Evolutionary conservation across 1,140 invertebrate species (phyloP).

Genomic region (Pseudomyrmex cubaensis): DNA sequence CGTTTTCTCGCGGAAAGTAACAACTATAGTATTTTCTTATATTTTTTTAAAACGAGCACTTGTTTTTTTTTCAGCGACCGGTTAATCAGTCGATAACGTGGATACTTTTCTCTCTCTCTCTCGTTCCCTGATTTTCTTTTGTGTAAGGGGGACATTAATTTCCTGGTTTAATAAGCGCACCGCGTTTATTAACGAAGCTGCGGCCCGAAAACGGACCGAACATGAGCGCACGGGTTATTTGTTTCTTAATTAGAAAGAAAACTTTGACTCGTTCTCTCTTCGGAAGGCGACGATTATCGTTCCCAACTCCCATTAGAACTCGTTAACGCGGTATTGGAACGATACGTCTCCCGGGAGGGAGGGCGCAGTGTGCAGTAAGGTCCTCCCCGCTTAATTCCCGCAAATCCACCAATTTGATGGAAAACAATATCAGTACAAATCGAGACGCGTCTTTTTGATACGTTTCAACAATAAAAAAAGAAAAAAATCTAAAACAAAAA

Average conservation of each 20-base stretch:
- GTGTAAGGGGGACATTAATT: slow-evolving; percentile 79
- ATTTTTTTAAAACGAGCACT: no score
- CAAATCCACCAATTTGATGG: slow-evolving; percentile 45
- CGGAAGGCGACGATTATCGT: slow-evolving; percentile 81
- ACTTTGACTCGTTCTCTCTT: slow-evolving; percentile 77
- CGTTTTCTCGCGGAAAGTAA: no score
- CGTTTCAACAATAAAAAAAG: not conserved
- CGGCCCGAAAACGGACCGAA: slow-evolving; percentile 79
- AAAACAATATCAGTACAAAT: slow-evolving; percentile 46
- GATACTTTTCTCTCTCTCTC: slow-evolving; percentile 60
- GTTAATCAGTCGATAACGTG: slow-evolving; percentile 75
- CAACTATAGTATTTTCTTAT: no score
- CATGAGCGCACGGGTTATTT: slow-evolving; percentile 81
- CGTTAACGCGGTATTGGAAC: slow-evolving; percentile 83
- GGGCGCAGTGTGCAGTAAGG: slow-evolving; percentile 68
- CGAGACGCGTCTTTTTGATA: slow-evolving; percentile 29
- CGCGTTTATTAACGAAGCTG: slow-evolving; percentile 80
- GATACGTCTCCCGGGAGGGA: slow-evolving; percentile 80
- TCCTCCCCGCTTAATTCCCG: slow-evolving; percentile 73
- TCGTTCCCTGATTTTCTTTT: slow-evolving; percentile 50
- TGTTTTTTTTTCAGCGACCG: no score
- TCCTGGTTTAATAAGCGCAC: slow-evolving; percentile 80
- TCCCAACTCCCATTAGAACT: slow-evolving; percentile 84
- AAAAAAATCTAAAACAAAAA: no score
- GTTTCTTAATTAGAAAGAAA: slow-evolving; percentile 85